These are phyloP conservation scores for Apostichopus leukothele DNA, from an alignment of 53 echinoderm and acorn worm genomes.

Conservation along the genomic window DNA sequence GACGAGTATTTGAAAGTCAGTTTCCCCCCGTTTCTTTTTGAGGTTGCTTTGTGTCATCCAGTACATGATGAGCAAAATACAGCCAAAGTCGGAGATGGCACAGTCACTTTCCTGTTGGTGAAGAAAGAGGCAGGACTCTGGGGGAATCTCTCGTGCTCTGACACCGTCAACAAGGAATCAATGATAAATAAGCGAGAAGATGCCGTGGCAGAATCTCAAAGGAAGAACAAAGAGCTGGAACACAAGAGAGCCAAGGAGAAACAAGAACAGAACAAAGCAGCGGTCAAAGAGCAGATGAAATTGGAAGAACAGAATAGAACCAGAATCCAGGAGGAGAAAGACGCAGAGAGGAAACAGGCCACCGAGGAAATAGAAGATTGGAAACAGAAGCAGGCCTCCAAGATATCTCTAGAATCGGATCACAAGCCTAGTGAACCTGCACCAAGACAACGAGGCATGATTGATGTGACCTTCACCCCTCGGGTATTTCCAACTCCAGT, in stretches of 20 bases:
- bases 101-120: conserved; percentile 72
- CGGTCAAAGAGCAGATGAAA: conserved; percentile 90
- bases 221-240: conserved; percentile 64
- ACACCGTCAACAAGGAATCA: conserved; percentile 73
- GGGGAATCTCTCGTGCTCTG: conserved; percentile 64
- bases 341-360: conserved; percentile 77
- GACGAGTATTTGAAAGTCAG: conserved; percentile 94
- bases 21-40: conserved; percentile 84
- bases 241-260: conserved; percentile 69
- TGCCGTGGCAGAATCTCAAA: conserved; percentile 78
- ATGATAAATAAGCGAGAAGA: conserved; percentile 82
- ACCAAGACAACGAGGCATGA: conserved; percentile 72
- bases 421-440: conserved; percentile 54
- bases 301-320: conserved; percentile 70
- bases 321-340: conserved; percentile 74
- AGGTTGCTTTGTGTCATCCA: conserved; percentile 68
- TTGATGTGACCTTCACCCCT: conserved; percentile 87
- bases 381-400: conserved; percentile 50
- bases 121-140: conserved; percentile 79
- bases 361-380: conserved; percentile 87
- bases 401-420: conserved; percentile 30
- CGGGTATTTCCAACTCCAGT: conserved; percentile 93
- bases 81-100: conserved; percentile 86
- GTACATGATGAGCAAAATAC: conserved; percentile 84
- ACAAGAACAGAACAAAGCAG: conserved; percentile 72